A percentile compares a stretch with the other conserved stretches of the same genome.
These are phyloP conservation scores for Tethea ocularis DNA, from an alignment of 2,888 invertebrate genomes.

Conservation along the genomic window DNA sequence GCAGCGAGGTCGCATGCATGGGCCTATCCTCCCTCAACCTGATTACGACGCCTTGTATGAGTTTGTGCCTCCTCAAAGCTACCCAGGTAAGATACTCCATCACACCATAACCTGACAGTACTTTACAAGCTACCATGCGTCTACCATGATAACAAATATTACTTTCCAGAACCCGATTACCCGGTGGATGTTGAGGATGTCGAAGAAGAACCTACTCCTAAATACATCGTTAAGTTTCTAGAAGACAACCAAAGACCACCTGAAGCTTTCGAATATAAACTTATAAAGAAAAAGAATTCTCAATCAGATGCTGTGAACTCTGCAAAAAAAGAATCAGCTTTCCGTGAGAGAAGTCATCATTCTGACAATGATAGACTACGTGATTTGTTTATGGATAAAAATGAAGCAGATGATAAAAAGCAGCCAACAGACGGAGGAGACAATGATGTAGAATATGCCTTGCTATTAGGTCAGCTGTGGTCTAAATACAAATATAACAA, in stretches of 20 bases:
- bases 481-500: constrained; percentile 81
- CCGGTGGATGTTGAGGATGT: constrained; percentile 62
- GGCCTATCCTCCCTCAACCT: constrained; percentile 49
- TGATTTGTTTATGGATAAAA: constrained; percentile 68
- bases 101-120: not conserved
- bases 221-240: constrained; percentile 68
- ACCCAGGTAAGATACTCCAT: constrained; percentile 52
- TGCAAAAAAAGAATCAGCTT: constrained; percentile 67
- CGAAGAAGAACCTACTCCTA: constrained; percentile 62
- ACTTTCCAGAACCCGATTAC: constrained; percentile 68
- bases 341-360: constrained; percentile 73
- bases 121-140: no score
- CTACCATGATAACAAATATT: not conserved
- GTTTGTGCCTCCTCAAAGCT: constrained; percentile 68
- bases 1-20: constrained; percentile 68
- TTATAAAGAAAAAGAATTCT: constrained; percentile 78
- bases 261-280: constrained; percentile 82
- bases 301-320: constrained; percentile 36
- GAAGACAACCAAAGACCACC: constrained; percentile 73
- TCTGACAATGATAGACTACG: constrained; percentile 70
- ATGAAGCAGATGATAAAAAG: constrained; percentile 59
- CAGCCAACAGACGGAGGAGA: constrained; percentile 58
- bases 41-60: constrained; percentile 74
- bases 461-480: constrained; percentile 82
- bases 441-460: constrained; percentile 80